phyloP scores from a whole-genome alignment of 2,113 vertebrate species.

The Potamarius usumacintae region DNA sequence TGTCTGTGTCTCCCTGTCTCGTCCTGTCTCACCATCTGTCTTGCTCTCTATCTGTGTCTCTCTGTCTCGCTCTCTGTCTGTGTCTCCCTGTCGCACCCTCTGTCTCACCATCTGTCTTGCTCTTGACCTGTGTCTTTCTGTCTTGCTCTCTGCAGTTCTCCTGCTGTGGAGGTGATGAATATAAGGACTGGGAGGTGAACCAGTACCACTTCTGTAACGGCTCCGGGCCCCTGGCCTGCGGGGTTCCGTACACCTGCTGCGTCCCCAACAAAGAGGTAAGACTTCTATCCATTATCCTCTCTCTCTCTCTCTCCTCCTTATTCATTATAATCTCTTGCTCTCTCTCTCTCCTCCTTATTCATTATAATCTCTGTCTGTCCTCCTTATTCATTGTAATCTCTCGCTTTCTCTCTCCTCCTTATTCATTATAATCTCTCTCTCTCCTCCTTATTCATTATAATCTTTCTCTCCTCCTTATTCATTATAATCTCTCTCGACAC shows the following conservation, averaged over 20 bases:
- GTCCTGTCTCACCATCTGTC: no score
- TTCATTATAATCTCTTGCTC: neutral
- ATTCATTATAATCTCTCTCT: no score
- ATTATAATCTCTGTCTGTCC: no score
- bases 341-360: no score
- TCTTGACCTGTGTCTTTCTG: neutral
- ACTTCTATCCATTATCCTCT: neutral
- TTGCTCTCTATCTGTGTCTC: no score
- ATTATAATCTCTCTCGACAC: neutral
- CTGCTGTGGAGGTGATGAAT: conserved; percentile 88
- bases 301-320: neutral
- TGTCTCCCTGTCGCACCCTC: neutral
- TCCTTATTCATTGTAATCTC: no score
- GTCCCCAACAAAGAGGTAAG: conserved; percentile 65
- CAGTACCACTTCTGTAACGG: conserved; percentile 86
- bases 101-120: neutral
- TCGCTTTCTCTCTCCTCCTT: no score
- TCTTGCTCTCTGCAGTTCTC: conserved; percentile 74
- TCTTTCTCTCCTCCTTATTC: no score
- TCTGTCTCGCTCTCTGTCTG: no score
- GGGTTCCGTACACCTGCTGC: conserved; percentile 88
- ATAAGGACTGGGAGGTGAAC: conserved; percentile 85
- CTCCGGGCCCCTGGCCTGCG: conserved; percentile 81
- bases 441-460: no score
- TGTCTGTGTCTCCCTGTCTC: no score